Conservation (phyloP, 2,888 invertebrate species). For the Scaptomyza tumidula region DNA sequence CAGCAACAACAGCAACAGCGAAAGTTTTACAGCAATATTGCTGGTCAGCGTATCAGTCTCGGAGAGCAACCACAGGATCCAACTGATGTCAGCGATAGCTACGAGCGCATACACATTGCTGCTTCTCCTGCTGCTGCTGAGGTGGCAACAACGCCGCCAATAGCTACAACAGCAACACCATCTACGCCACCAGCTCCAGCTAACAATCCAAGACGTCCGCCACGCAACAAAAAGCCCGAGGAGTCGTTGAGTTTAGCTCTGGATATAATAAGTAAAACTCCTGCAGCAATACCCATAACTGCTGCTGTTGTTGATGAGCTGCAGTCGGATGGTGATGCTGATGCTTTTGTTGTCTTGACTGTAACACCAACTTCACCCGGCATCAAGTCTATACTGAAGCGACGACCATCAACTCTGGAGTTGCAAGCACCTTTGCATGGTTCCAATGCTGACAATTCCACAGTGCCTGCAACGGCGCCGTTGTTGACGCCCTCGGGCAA, state of each 20-base stretch:
- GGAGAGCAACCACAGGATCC: conserved; percentile 81
- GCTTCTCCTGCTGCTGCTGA: not conserved
- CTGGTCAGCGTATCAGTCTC: conserved; percentile 89
- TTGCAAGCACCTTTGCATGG: conserved; percentile 65
- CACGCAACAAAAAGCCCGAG: conserved; percentile 74
- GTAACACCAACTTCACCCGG: conserved; percentile 75
- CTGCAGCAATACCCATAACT: not conserved
- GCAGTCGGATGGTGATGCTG: conserved; percentile 13
- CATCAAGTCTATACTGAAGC: conserved; percentile 87
- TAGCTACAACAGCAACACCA: conserved; percentile 22
- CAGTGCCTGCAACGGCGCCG: conserved; percentile 31
- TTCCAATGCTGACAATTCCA: conserved; percentile 40
- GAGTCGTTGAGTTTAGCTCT: conserved; percentile 35
- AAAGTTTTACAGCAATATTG: conserved; percentile 86
- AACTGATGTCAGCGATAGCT: conserved; percentile 81
- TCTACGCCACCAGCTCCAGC: conserved; percentile 9
- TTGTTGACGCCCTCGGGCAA: conserved; percentile 67
- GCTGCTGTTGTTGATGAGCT: conserved; percentile 19
- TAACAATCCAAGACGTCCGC: conserved; percentile 80
- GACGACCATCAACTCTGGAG: conserved; percentile 85
- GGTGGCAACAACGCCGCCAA: conserved; percentile 8
- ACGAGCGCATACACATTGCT: conserved; percentile 84
- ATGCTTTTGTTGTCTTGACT: conserved; percentile 67
- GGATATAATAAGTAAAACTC: conserved; percentile 5
- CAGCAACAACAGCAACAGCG: conserved; percentile 30